A percentile compares a stretch with the other conserved stretches of the same genome.
Conservation (phyloP, 2,113 vertebrate species). For the rabbit (Oryctolagus cuniculus) region DNA sequence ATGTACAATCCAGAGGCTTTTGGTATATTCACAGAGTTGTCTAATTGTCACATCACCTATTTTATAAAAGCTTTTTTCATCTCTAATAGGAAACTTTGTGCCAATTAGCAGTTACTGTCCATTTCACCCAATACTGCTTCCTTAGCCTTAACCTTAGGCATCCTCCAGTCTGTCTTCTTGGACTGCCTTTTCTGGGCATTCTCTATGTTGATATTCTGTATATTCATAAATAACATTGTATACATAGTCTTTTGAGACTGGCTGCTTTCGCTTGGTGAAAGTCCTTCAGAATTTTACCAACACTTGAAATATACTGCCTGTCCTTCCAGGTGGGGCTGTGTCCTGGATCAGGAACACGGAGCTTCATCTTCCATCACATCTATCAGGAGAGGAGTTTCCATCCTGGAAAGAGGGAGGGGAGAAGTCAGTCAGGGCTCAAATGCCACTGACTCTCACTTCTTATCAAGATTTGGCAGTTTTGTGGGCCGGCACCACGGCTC, state of each 20-base stretch:
- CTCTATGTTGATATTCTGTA: too few species aligned
- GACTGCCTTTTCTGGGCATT: background rate
- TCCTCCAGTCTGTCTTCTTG: background rate
- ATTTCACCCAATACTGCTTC: background rate
- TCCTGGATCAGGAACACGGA: background rate
- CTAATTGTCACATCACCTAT: background rate
- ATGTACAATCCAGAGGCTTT: background rate
- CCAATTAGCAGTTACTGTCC: background rate
- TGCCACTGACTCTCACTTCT: background rate
- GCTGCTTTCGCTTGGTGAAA: background rate
- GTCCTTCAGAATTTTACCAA: background rate
- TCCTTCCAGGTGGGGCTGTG: background rate
- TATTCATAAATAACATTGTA: background rate
- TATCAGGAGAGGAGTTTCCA: background rate
- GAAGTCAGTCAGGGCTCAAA: background rate
- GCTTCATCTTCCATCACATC: background rate
- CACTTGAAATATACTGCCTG: background rate
- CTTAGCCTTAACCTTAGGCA: background rate
- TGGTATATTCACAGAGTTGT: background rate
- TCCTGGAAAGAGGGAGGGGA: background rate
- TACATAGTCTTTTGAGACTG: background rate
- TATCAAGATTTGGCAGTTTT: too few species aligned
- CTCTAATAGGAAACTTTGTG: background rate
- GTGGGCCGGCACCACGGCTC: too few species aligned
- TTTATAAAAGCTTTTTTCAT: background rate